These are phyloP conservation scores for Acleris emargana DNA, from an alignment of 2,888 invertebrate genomes.

Conservation along the genomic window DNA sequence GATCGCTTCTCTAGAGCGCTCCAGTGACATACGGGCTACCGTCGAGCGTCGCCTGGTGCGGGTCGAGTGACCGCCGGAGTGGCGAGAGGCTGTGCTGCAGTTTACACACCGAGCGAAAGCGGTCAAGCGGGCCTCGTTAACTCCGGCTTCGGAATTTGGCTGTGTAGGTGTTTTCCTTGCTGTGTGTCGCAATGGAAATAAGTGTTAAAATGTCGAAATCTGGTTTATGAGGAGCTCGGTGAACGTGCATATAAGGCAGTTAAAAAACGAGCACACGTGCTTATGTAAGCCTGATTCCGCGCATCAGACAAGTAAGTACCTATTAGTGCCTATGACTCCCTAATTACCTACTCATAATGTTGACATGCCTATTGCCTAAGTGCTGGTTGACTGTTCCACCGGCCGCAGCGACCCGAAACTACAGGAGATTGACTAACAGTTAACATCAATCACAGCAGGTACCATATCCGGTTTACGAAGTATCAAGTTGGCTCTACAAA, in stretches of 20 bases:
- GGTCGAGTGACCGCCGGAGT: conserved; percentile 43
- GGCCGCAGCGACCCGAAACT: conserved; percentile 2
- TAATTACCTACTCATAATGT: conserved; percentile 24
- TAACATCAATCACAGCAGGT: conserved; percentile 21
- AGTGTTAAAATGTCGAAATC: conserved; percentile 79
- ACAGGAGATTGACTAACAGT: conserved; percentile 5
- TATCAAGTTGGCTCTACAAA: background rate
- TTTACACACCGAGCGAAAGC: conserved; percentile 73
- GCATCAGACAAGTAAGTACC: conserved; percentile 66
- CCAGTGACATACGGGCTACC: conserved; percentile 5
- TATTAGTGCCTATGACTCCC: conserved; percentile 39
- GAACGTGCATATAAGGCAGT: conserved; percentile 67
- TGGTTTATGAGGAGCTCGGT: conserved; percentile 71
- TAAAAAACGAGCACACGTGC: conserved; percentile 70
- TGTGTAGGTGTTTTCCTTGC: conserved; percentile 72
- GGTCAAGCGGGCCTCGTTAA: conserved; percentile 61
- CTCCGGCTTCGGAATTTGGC: conserved; percentile 61
- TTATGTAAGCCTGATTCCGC: conserved; percentile 76
- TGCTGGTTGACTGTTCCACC: conserved; percentile 2
- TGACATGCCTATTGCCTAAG: conserved; percentile 14
- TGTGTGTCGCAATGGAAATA: conserved; percentile 78
- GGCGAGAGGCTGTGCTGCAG: conserved; percentile 42
- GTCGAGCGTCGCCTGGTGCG: conserved; percentile 11
- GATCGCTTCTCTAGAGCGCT: conserved; percentile 8
- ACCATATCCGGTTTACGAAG: conserved; percentile 21